Percentiles rank a stretch among this genome's conserved stretches.
Evolutionary conservation across 2,888 invertebrate genomes (phyloP).

Genomic region (Pristionchus mayeri): DNA sequence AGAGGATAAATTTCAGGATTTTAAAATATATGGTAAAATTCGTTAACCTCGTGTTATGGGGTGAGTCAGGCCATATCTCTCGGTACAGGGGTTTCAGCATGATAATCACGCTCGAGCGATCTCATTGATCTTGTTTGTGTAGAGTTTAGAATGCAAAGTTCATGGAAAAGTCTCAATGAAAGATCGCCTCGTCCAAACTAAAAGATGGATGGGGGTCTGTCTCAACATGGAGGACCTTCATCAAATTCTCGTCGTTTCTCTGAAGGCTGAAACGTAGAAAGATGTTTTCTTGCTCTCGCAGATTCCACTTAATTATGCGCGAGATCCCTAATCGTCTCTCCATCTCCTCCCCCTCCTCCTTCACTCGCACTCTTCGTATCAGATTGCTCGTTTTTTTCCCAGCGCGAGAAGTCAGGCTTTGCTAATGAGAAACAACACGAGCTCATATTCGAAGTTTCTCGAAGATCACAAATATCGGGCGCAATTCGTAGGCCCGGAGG

Average conservation of each 20-base stretch:
- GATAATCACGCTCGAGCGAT: too few relatives aligned
- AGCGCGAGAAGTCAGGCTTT: not conserved
- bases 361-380: not conserved
- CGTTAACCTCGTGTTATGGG: too few relatives aligned
- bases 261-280: not conserved
- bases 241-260: not conserved
- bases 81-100: too few relatives aligned
- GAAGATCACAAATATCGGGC: too few relatives aligned
- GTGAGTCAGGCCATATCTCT: too few relatives aligned
- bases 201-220: not conserved
- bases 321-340: not conserved
- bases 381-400: not conserved
- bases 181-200: too few relatives aligned
- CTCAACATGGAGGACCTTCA: not conserved
- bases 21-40: too few relatives aligned
- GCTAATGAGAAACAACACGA: constrained; percentile 7
- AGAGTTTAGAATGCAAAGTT: too few relatives aligned
- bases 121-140: too few relatives aligned
- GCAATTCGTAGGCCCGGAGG: not conserved
- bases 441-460: too few relatives aligned
- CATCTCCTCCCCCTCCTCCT: not conserved
- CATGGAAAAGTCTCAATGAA: not conserved
- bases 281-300: not conserved
- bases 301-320: constrained; percentile 5
- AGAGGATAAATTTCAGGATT: too few relatives aligned